These are phyloP conservation scores for Miniopterus natalensis DNA, from an alignment of 2,113 vertebrate species.

Conservation along the genomic window DNA sequence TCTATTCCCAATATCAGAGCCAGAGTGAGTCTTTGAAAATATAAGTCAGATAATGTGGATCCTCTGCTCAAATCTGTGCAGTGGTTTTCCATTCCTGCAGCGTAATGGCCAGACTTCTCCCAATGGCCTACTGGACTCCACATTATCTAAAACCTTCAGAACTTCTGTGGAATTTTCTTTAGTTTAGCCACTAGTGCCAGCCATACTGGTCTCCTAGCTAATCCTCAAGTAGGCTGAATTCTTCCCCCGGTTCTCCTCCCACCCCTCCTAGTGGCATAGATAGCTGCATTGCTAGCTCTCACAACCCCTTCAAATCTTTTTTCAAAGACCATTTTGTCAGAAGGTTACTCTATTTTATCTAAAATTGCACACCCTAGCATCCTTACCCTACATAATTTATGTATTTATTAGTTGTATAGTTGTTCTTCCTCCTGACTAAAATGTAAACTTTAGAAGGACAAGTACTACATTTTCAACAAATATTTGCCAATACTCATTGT, in stretches of 20 bases:
- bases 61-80: neutral
- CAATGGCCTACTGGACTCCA: too few species aligned
- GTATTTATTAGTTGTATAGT: neutral
- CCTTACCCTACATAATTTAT: neutral
- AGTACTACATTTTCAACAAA: neutral
- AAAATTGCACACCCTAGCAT: neutral
- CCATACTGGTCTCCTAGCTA: neutral
- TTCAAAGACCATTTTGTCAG: neutral
- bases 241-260: neutral
- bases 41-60: neutral
- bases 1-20: neutral
- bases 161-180: neutral
- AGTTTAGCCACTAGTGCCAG: neutral
- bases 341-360: neutral
- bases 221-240: neutral
- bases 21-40: neutral
- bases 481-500: neutral
- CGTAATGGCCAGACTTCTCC: neutral
- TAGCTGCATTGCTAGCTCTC: neutral
- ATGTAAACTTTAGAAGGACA: neutral
- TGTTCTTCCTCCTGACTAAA: neutral
- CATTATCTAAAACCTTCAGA: neutral
- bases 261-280: neutral
- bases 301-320: neutral
- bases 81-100: neutral